Base-by-base conservation (phyloP, 2,888 invertebrate genomes). In the Maniola hyperantus region DNA sequence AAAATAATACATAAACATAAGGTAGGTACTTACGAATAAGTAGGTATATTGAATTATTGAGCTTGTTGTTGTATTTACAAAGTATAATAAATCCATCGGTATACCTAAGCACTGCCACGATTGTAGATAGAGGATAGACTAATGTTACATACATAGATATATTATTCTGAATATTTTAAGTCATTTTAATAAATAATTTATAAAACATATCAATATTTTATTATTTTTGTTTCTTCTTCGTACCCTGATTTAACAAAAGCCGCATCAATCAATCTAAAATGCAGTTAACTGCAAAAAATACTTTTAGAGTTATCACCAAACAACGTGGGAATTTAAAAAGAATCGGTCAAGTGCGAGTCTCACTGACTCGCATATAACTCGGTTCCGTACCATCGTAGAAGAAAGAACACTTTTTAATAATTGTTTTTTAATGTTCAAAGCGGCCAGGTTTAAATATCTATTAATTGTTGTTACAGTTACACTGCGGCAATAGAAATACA, bases 41-140 rank as follows among this genome's bases (percentile, higher is more conserved):
- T 53, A 53, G 26, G 51, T 53, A 51, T 51, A 34, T 55, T 26
- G 26, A 26, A 4, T 26, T 26, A 26, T 26, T 26, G n/a, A 57
- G 13, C 5, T 57, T 39, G 1, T 33, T 46, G n/a, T 50, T 50
- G 61, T 39, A 55, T 57, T 55, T 15, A 62, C 39, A 50, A 59
- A 48, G 34, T 58, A 57, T 60, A 67, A 59, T 66, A 65, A 67
- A 60, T 69, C 66, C 70, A 68, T 74, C 72, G 73, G 74, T 74
- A 66, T 77, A 36, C 36, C 50, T 36, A 77, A 82, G 78, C 90
- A 91, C 90, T 91, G 90, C 90, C 90, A 62, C 20, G 42, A 89
- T 82, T 88, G 85, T 91, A 89, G 89, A 88, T 89, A 89, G 81
- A 80, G 88, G 88, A 88, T 89, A 89, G 81, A 80, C 77, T 83